These are phyloP conservation scores for Corythoichthys intestinalis DNA, from an alignment of 2,113 vertebrate species.

Conservation along the genomic window DNA sequence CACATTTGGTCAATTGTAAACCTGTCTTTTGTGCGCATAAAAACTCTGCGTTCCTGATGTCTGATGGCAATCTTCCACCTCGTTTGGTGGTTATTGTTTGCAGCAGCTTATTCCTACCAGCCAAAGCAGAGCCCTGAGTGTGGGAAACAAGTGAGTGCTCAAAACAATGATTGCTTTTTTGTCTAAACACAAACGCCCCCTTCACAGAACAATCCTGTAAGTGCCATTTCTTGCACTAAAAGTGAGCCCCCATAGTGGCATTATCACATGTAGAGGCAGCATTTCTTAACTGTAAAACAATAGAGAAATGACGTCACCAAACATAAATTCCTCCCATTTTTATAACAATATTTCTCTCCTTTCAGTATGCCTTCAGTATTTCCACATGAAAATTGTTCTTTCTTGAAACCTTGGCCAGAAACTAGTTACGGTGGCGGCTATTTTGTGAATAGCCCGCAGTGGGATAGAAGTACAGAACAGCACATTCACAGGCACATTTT, in stretches of 20 bases:
- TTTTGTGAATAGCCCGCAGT: too few species aligned
- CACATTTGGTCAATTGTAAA: too few species aligned
- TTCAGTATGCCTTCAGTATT: too few species aligned
- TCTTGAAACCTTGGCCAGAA: too few species aligned
- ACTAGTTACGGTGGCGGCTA: too few species aligned
- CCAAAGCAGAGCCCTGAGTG: not conserved
- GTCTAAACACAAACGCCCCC: not conserved
- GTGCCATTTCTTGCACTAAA: not conserved
- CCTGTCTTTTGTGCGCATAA: too few species aligned
- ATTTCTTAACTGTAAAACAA: not conserved
- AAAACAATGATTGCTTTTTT: not conserved
- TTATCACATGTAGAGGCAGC: not conserved
- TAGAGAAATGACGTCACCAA: not conserved
- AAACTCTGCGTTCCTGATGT: not conserved
- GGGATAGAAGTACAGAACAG: not conserved
- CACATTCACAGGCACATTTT: not conserved
- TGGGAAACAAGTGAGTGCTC: not conserved
- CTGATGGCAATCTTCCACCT: not conserved
- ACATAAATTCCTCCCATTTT: not conserved
- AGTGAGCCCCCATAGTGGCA: not conserved
- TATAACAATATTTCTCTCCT: too few species aligned
- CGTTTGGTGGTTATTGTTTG: not conserved
- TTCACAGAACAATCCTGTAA: not conserved
- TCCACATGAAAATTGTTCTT: too few species aligned
- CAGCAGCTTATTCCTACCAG: not conserved